Evolutionary conservation across 1,140 invertebrate genomes (phyloP), one percentile per base, ranked within the genome.

Genomic region (Pogonomyrmex barbatus): DNA sequence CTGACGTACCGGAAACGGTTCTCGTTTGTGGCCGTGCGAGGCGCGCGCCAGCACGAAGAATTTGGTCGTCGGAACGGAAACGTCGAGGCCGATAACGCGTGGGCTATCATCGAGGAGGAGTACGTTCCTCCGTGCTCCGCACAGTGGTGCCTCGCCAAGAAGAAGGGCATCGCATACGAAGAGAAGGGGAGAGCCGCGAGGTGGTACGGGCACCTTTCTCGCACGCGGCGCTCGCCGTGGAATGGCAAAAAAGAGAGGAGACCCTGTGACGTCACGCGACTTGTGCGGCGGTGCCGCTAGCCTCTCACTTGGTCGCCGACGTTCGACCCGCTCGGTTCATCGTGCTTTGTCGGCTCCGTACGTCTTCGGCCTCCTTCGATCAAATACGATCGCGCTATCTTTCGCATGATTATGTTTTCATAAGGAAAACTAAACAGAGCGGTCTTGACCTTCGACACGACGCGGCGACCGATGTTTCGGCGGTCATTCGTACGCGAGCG

Each of bases 261-360:
- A 77, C 82, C 77, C 67, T 88, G 89, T 94, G 93, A 94, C 94
- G 94, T 94, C 94, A 94, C 90, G 68, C 92, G 89, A 91, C 91
- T 92, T 90, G 91, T 88, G 92, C 89, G 91, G 86, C 90, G 90
- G 92, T 94, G 93, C 93, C 92, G 91, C 92, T 93, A 94, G 92
- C 93, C 93, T 94, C 93, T 93, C 93, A 94, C 93, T 94, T 92
- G 87, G 92, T 91, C 92, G 92, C 87, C 92, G 92, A 91, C 92
- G 92, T 90, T 93, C 93, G 93, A 90, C 90, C 83, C 88, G 92
- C 71, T 87, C 91, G 92, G 91, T 93, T 75, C 90, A 45, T 91
- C 89, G 86, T 76, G 90, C 1, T 0, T n/a, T n/a, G 54, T 90
- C 85, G 86, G 85, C 88, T 91, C 71, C 65, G 63, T 78, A 17